Evolutionary conservation across 2,888 invertebrate genomes (phyloP), one percentile per base, ranked within the genome.

Genomic region (Diarsia brunnea): DNA sequence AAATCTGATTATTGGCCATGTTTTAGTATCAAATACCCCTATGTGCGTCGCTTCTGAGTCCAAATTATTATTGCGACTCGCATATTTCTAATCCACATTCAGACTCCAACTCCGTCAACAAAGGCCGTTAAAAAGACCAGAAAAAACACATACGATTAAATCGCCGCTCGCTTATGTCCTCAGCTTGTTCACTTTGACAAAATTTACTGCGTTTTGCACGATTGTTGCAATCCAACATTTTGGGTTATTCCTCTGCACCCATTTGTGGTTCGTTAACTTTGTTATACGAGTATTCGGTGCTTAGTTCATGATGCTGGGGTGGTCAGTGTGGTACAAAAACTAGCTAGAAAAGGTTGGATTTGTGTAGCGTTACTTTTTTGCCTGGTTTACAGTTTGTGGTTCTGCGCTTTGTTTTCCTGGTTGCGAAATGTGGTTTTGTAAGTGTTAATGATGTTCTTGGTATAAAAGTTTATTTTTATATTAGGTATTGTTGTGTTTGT

Each of bases 181-280:
- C 86, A 81, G 85, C 88, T 92, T 91, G 88, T 76, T 84, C 88
- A 89, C 86, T 86, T 84, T 88, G 87, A 85, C 83, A 84, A 91
- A 92, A 94, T 94, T 93, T 93, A 94, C 93, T 93, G 93, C 93
- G 93, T 95, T 95, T 94, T 92, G 91, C 89, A 91, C 93, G 93
- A 95, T 95, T 94, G 95, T 95, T 95, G 94, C 94, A 94, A 94
- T 95, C 91, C 91, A 91, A 92, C 93, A 93, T 94, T 94, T 94
- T 87, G 92, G 94, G 92, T 92, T 93, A 94, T 94, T 92, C 92
- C 89, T 89, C 93, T 91, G 93, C 95, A 94, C 93, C 93, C 91
- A 94, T 94, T 93, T 94, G 94, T 92, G 95, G 95, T 94, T 95
- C 95, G 96, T 95, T 95, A 95, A 95, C 94, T 95, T 95, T 94